Evolutionary conservation across 2,113 vertebrate genomes (phyloP).

Genomic region (Ploceus nigricollis): DNA sequence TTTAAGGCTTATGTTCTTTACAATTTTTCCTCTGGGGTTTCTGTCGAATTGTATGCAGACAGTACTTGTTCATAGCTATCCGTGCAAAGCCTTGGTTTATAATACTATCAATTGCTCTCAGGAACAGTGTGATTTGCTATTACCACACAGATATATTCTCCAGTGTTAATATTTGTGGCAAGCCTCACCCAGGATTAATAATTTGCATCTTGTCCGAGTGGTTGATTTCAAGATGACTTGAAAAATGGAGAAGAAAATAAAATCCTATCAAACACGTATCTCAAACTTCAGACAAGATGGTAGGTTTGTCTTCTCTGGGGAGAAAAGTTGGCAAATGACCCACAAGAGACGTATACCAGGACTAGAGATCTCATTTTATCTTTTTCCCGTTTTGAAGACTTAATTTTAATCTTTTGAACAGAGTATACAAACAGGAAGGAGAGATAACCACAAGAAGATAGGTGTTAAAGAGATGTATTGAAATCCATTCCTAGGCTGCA

Average conservation of each 20-base stretch:
- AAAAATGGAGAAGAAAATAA: conserved; percentile 11
- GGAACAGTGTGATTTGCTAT: background rate
- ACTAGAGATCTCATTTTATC: background rate
- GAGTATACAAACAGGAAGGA: conserved; percentile 20
- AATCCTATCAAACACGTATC: background rate
- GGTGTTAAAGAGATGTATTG: background rate
- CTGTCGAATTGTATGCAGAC: background rate
- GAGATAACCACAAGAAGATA: background rate
- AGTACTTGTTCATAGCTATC: background rate
- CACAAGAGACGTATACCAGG: background rate
- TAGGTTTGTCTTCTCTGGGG: background rate
- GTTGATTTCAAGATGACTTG: conserved; percentile 3
- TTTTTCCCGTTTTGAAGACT: background rate
- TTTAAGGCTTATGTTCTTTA: background rate
- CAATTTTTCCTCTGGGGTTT: background rate
- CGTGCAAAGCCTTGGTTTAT: background rate
- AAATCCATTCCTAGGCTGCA: conserved; percentile 5
- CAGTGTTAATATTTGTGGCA: background rate
- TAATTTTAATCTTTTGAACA: conserved; percentile 8
- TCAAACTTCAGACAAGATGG: background rate
- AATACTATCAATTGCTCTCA: background rate
- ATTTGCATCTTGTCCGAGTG: conserved; percentile 25
- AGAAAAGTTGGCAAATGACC: background rate
- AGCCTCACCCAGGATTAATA: background rate
- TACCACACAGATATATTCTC: background rate